These are phyloP conservation scores for Riparia riparia DNA, from an alignment of 2,113 vertebrate species.

Conservation along the genomic window DNA sequence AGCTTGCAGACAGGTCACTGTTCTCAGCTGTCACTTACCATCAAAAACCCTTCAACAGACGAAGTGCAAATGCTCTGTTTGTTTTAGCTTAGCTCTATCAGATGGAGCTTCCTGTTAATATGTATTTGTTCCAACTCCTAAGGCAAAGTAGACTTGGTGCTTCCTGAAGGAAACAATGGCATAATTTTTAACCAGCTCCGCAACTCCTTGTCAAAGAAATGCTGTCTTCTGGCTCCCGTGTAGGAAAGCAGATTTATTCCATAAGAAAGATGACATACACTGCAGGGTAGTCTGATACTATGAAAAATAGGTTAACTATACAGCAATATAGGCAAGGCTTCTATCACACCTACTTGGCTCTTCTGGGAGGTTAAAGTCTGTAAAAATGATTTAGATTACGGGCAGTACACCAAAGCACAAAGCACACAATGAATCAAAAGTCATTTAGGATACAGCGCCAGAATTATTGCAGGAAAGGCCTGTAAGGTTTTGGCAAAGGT, in stretches of 20 bases:
- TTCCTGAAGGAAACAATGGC: conserved; percentile 71
- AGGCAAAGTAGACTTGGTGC: conserved; percentile 40
- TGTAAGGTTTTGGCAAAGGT: conserved; percentile 30
- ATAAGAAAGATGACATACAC: neutral
- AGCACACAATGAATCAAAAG: conserved; percentile 52
- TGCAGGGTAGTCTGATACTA: neutral
- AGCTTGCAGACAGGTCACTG: neutral
- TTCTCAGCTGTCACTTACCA: conserved; percentile 11
- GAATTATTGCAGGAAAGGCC: conserved; percentile 56
- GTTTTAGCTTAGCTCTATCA: conserved; percentile 1
- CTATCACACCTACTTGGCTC: neutral
- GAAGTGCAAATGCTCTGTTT: neutral
- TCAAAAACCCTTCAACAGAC: neutral
- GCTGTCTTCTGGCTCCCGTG: neutral
- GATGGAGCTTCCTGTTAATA: conserved; percentile 58
- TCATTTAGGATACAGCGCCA: conserved; percentile 25
- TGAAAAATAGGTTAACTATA: neutral
- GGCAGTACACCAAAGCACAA: conserved; percentile 34
- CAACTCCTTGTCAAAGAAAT: neutral
- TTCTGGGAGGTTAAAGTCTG: neutral
- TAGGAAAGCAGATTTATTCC: neutral
- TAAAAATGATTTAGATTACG: conserved; percentile 6
- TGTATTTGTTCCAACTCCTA: conserved; percentile 29
- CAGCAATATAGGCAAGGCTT: neutral
- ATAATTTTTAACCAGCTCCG: conserved; percentile 50